Conservation (phyloP, 2,113 vertebrate species). For the Acanthochromis polyacanthus region DNA sequence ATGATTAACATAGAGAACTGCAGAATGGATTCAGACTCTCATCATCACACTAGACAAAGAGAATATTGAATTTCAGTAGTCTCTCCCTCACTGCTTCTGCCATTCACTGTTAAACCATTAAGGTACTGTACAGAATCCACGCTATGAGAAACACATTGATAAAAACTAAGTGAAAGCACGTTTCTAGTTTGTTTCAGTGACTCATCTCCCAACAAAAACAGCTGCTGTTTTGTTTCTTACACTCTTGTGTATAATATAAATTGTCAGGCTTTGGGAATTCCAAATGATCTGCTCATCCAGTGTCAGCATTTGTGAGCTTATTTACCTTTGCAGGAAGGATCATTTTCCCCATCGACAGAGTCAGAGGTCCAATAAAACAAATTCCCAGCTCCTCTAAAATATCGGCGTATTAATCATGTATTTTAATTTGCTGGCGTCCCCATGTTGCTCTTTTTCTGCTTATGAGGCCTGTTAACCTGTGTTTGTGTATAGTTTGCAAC, state of each 20-base stretch:
- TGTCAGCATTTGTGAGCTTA: conserved; percentile 66
- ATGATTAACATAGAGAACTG: background rate
- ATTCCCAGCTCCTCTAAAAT: conserved; percentile 65
- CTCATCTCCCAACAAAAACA: conserved; percentile 18
- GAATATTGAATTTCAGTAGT: conserved; percentile 1
- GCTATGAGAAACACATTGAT: background rate
- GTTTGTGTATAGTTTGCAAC: conserved; percentile 61
- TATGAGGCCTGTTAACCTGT: conserved; percentile 74
- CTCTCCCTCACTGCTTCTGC: background rate
- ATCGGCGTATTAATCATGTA: conserved; percentile 73
- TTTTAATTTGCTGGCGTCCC: conserved; percentile 76
- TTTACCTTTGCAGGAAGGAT: conserved; percentile 59
- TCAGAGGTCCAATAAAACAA: conserved; percentile 61
- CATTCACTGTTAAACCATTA: background rate
- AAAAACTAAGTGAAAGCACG: background rate
- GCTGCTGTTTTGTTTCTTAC: conserved; percentile 2
- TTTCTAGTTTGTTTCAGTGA: conserved; percentile 18
- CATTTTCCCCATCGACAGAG: conserved; percentile 20
- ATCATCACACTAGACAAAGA: background rate
- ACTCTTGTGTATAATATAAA: conserved; percentile 30
- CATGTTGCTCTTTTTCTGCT: conserved; percentile 72
- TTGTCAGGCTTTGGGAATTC: conserved; percentile 40
- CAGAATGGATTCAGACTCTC: background rate
- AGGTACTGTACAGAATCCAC: background rate
- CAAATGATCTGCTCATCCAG: conserved; percentile 35